phyloP scores from a whole-genome alignment of 2,888 invertebrate species.

The Masnerella sp. region DNA sequence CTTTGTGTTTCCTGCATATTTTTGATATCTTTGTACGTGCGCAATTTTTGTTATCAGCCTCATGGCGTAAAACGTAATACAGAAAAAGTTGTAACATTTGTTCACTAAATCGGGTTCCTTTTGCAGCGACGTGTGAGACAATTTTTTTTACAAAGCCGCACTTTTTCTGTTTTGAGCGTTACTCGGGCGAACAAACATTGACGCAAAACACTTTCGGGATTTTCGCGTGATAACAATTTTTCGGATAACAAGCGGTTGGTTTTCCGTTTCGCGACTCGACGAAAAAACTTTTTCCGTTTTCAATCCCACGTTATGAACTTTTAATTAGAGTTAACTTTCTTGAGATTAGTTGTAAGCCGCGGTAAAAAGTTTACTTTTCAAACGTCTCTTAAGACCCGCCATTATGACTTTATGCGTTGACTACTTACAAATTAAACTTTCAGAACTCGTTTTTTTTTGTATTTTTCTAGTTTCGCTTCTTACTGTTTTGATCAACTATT shows the following conservation, averaged over 20 bases:
- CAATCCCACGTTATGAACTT: constrained; percentile 19
- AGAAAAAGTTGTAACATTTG: constrained; percentile 9
- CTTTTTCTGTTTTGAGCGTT: too few species aligned
- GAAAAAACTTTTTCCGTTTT: neutral
- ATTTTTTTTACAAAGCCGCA: too few species aligned
- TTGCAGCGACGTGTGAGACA: too few species aligned
- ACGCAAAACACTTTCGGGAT: too few species aligned
- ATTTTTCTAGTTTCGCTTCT: too few species aligned
- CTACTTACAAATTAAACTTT: constrained; percentile 10
- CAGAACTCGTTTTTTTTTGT: too few species aligned
- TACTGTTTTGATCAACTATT: too few species aligned
- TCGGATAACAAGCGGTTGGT: too few species aligned
- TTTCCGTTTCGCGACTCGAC: too few species aligned
- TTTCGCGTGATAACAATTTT: too few species aligned
- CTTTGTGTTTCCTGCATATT: constrained; percentile 14
- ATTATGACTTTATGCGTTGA: constrained; percentile 17
- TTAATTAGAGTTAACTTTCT: constrained; percentile 34
- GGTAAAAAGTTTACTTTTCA: constrained; percentile 13
- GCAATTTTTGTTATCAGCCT: constrained; percentile 14
- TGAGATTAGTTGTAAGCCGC: constrained; percentile 25
- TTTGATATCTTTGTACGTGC: constrained; percentile 21
- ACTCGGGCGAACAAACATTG: too few species aligned
- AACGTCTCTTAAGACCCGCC: constrained; percentile 4
- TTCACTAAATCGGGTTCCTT: neutral
- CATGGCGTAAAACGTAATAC: neutral